These are phyloP conservation scores for Lottia gigantea DNA, from an alignment of 2,888 invertebrate genomes.

Conservation along the genomic window DNA sequence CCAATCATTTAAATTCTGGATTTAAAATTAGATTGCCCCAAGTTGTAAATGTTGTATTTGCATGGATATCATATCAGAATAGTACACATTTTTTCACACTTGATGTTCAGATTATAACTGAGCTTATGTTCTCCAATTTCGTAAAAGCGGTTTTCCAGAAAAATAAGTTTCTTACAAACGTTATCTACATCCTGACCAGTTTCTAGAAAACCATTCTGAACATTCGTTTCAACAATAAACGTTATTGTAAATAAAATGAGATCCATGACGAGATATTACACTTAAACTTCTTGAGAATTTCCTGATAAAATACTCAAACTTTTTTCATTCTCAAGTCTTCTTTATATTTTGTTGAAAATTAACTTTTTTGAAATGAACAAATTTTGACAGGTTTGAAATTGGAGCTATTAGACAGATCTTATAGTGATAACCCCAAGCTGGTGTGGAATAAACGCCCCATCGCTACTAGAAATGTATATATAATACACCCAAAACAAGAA, in stretches of 20 bases:
- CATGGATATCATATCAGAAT: too few species aligned
- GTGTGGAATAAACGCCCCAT: slow-evolving; percentile 3
- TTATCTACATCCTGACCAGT: slow-evolving; percentile 2
- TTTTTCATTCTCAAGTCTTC: not conserved
- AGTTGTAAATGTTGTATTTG: too few species aligned
- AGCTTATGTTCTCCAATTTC: not conserved
- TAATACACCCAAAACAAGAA: slow-evolving; percentile 8
- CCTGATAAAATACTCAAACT: not conserved
- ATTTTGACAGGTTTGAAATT: slow-evolving; percentile 26
- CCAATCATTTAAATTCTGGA: too few species aligned
- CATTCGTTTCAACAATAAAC: slow-evolving; percentile 9
- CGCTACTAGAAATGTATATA: slow-evolving; percentile 8
- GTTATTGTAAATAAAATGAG: slow-evolving; percentile 8
- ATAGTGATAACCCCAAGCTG: slow-evolving; percentile 5
- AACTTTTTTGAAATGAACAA: slow-evolving; percentile 22
- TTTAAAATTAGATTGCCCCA: too few species aligned
- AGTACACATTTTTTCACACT: too few species aligned
- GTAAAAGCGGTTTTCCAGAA: not conserved
- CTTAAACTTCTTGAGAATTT: slow-evolving; percentile 6
- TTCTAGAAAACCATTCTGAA: slow-evolving; percentile 5
- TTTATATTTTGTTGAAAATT: not conserved
- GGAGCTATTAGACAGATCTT: slow-evolving; percentile 23
- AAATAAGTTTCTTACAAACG: not conserved
- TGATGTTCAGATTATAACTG: too few species aligned
- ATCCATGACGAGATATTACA: not conserved